Evolutionary conservation across 2,888 invertebrate species (phyloP), one percentile per base, ranked within the genome.

Genomic region (Zaprionus lineosus): DNA sequence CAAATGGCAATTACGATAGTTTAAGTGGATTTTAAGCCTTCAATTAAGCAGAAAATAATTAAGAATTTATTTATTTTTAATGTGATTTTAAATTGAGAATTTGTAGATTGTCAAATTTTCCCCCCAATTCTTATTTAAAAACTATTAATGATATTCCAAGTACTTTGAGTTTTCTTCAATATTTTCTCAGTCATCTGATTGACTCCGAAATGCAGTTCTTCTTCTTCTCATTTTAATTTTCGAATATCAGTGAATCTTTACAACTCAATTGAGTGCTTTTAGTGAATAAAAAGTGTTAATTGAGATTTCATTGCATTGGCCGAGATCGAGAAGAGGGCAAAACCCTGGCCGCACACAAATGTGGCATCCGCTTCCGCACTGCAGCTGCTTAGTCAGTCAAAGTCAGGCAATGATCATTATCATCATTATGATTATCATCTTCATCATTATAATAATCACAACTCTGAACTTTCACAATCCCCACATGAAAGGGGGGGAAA

Each of bases 281-380:
- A 33, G 39, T 57, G 26, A 37, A 26, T 7, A 15, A 18, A 52
- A 43, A 53, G 70, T 73, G 77, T 73, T 67, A 70, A 75, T 73
- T 60, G 70, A 51, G 63, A 59, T 70, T 72, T 52, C 64, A 68
- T n/a, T n/a, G n/a, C n/a, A n/a, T n/a, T n/a, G n/a, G n/a, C n/a
- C n/a, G n/a, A n/a, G n/a, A n/a, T 61, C 26, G 31, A 11, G 15
- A 18, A 36, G 24, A 5, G 9, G 18, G 16, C 46, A 44, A 29
- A 39, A 53, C 53, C 18, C 12, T 44, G 34, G 28, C 50, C 33
- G 26, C 44, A 60, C 53, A 62, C 31, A 31, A 8, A 2, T 5
- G 36, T 29, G 6, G 16, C n/a, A 21, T 28, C n/a, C 14, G 41
- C 51, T 69, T 69, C 28, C 39, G 18, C 24, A 34, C 26, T 40